Evolutionary conservation across 1,140 invertebrate species (phyloP), one percentile per base, ranked within the genome.

Genomic region (Notospermus geniculatus): DNA sequence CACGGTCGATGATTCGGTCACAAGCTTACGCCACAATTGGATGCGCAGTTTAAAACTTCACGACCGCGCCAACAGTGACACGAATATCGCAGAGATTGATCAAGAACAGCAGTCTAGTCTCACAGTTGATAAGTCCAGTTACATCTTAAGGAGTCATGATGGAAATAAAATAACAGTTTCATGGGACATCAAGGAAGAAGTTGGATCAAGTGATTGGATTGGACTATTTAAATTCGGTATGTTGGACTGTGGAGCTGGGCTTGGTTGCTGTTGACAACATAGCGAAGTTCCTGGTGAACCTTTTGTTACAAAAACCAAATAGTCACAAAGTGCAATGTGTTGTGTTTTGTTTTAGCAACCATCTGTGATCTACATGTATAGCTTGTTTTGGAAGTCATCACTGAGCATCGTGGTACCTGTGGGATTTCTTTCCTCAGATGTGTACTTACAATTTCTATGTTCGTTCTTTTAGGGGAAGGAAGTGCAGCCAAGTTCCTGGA

Each of bases 181-280:
- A 15, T 82, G 80, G 80, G 77, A 82, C 56, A 81, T 82, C 19
- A 73, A 70, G 25, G 79, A 80, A 56, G 77, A 79, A 63, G 69
- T 79, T 9, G 70, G 65, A 25, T 69, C 76, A 23, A 68, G 70
- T 22, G 80, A 82, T 64, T 82, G 80, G 79, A 82, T 82, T 64
- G 80, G 78, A 25, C 69, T 82, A 9, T 82, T 75, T 68, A 68
- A 67, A 53, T 68, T 70, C 65, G 80, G 80, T 82, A 63, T 66
- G 60, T 36, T 36, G 4, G 32, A 36, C 15, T 4, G 4, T 36
- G 5, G 32, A 7, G 4, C 32, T 36, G 15, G n/a, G n/a, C n/a
- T n/a, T n/a, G n/a, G n/a, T n/a, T n/a, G n/a, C n/a, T n/a, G n/a
- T n/a, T n/a, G n/a, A n/a, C n/a, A n/a, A n/a, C n/a, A n/a, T n/a